These are phyloP conservation scores for Trichonephila clavipes DNA, from an alignment of 1,140 invertebrate genomes.

Conservation along the genomic window DNA sequence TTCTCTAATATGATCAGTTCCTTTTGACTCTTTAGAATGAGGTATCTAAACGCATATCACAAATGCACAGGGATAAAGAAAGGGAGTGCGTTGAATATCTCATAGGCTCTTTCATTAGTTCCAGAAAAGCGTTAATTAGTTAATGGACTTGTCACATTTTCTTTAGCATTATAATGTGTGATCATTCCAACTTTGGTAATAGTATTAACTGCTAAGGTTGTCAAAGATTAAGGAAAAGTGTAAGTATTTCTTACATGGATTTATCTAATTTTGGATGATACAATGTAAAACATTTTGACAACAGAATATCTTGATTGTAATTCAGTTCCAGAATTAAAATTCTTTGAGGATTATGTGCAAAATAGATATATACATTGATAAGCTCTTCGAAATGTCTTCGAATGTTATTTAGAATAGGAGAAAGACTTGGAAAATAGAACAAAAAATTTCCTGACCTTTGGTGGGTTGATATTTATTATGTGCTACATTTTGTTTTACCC, in stretches of 20 bases:
- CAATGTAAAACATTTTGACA: background rate
- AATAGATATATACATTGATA: background rate
- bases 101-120: constrained; percentile 1
- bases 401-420: no score
- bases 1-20: constrained; percentile 38
- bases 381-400: no score
- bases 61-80: constrained; percentile 8
- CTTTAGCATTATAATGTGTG: background rate
- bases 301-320: background rate
- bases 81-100: background rate
- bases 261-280: constrained; percentile 19
- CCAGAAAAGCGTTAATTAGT: constrained; percentile 36
- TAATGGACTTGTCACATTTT: constrained; percentile 47
- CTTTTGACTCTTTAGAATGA: background rate
- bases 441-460: no score
- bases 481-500: no score
- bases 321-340: background rate
- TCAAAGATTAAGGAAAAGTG: background rate
- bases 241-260: background rate
- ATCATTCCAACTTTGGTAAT: background rate
- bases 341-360: background rate
- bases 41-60: background rate
- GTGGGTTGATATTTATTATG: no score
- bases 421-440: no score
- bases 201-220: background rate